Evolutionary conservation across 1,140 invertebrate species (phyloP), one percentile per base, ranked within the genome.

Genomic region (Phortica variegata): DNA sequence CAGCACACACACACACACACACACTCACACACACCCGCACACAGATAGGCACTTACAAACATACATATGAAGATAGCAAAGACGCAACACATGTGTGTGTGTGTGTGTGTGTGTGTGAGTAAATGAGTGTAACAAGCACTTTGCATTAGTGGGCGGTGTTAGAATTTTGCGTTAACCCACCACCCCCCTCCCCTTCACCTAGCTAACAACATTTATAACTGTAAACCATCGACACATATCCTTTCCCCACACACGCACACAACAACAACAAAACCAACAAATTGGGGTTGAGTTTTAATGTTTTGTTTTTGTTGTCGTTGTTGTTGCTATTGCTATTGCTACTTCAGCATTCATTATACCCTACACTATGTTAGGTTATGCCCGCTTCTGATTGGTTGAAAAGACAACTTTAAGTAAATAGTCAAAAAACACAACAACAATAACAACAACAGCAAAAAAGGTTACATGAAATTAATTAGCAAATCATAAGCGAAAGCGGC

Each of bases 141-240:
- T 60, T 49, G 58, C 61, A 73, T 73, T 72, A 72, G 65, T 69
- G 68, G 68, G 69, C 69, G 68, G 69, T 69, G 69, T 73, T 73
- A 73, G 69, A 73, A 73, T 61, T 66, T 48, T 58, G 60, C 57
- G 46, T 44, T 42, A 53, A 36, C 23, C 19, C 15, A 33, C 37
- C 32, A 10, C 12, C 2, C 3, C 32, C 3, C 15, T 18, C n/a
- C 15, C 40, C 2, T 7, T n/a, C 8, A 12, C 15, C 33, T 9
- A 16, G 33, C 26, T 34, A 33, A 45, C 38, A 43, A 17, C 41
- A 23, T 2, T 21, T 21, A 16, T 34, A n/a, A 7, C 29, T 21
- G 37, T 46, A 39, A n/a, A n/a, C n/a, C n/a, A n/a, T n/a, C n/a
- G n/a, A n/a, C n/a, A n/a, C n/a, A n/a, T n/a, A n/a, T n/a, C n/a